Base-by-base conservation (phyloP, 2,113 vertebrate species). In the Carlito syrichta region DNA sequence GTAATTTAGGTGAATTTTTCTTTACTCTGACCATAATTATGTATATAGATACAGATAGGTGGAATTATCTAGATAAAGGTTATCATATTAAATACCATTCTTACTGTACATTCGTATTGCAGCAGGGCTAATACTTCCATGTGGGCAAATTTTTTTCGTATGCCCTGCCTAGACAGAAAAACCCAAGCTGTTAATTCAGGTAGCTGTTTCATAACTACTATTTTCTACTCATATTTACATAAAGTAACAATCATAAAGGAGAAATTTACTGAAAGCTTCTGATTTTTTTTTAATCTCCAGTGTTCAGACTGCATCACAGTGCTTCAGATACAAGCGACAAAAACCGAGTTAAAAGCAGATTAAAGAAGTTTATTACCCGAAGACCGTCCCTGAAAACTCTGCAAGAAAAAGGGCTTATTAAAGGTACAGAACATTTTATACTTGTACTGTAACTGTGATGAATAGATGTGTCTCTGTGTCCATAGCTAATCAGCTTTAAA, bases 361-460 rank as follows among this genome's bases (percentile, higher is more conserved):
- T 99, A 96, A 99, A 99, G 98, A 99, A 99, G 98, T 99, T 99
- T 98, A 99, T 99, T 97, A 99, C 98, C 62, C 98, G 99, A 91
- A 98, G 99, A 97, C 99, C 99, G 13, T 99, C 99, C 38, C 97
- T 99, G 98, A 99, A 99, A 98, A 99, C 99, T 0, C 96, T 99
- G 96, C 99, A 99, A 98, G 99, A 99, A 95, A 99, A 99, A 89
- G 99, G 99, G 91, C 97, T 99, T 95, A 99, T 99, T 98, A 99
- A 99, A 99, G 99, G 99, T 99, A 98, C 96, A 97, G 97, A 88
- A 4, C 2, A 85, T 92, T 89, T 97, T 96, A 35, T 56, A 4
- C n/a, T 91, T 94, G 71, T 40, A 27, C 23, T 48, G 0, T 84
- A 85, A 94, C 74, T 83, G 25, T 91, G 87, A 89, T 63, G 92